Conservation (phyloP, 2,888 invertebrate genomes). For the Lasioglossum malachurum region DNA sequence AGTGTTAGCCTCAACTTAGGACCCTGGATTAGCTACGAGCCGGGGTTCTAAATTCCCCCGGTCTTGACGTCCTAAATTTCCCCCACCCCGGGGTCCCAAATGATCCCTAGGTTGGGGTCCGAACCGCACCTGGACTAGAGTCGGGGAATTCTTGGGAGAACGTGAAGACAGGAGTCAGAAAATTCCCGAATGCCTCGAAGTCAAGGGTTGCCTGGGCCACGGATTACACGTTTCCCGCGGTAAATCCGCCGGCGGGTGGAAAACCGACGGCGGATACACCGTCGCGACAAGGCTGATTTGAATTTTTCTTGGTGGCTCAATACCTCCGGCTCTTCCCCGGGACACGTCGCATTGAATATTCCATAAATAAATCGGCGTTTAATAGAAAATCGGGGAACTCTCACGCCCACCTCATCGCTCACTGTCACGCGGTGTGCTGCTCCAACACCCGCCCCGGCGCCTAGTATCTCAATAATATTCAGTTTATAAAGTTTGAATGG, state of each 20-base stretch:
- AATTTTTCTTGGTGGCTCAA: slow-evolving; percentile 74
- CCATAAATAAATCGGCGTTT: slow-evolving; percentile 84
- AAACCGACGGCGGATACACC: slow-evolving; percentile 51
- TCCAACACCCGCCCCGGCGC: slow-evolving; percentile 30
- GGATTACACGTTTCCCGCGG: slow-evolving; percentile 50
- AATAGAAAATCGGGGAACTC: slow-evolving; percentile 80
- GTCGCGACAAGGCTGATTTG: slow-evolving; percentile 74
- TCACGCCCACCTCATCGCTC: slow-evolving; percentile 78
- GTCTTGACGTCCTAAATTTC: too few species aligned
- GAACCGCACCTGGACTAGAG: not conserved
- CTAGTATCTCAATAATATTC: slow-evolving; percentile 83
- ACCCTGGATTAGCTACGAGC: not conserved
- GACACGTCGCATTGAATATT: slow-evolving; percentile 81
- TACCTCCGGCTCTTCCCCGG: slow-evolving; percentile 45
- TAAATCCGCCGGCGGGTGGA: slow-evolving; percentile 21
- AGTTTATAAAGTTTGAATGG: slow-evolving; percentile 82
- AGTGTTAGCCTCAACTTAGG: too few species aligned
- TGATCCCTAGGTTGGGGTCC: not conserved
- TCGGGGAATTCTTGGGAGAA: not conserved
- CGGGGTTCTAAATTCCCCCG: too few species aligned
- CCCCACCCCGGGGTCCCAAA: not conserved
- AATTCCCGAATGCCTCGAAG: slow-evolving; percentile 19
- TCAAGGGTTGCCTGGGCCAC: slow-evolving; percentile 23
- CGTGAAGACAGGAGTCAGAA: slow-evolving; percentile 7
- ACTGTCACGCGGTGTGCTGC: slow-evolving; percentile 74